Base-by-base conservation (phyloP, 37 sponge, comb jelly and placozoan species). In the Chondrilla cf. caribensis region DNA sequence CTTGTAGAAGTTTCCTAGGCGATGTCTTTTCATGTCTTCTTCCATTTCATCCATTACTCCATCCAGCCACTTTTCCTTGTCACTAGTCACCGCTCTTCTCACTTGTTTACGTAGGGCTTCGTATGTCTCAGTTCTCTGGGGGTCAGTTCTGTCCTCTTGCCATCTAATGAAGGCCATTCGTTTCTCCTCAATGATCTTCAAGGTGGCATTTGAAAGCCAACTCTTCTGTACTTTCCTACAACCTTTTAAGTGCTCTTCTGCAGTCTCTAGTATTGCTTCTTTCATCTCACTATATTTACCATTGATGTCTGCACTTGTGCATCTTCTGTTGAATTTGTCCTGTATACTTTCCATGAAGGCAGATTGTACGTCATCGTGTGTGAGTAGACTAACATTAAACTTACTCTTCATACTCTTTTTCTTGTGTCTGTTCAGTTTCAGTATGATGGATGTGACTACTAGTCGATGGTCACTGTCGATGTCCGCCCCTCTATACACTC, bases 61-160 rank as follows among this genome's bases (percentile, higher is more conserved):
- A 70, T 70, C 38, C 72, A 70, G 38, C 72, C 72, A 70, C 40
- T 70, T 70, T 18, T 70, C 72, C 29, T 70, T 70, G 72, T 70
- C 72, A 5, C 40, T 37, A 32, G 37, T 70, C 72, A 70, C 72
- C 6, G 72, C 72, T 70, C 72, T 70, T 70, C 72, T 31, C 35
- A 70, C 72, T 37, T 37, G 37, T 38, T n/a, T 54, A 19, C 57
- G 11, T 11, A 19, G 11, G 57, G 17, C 11, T 54, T 17, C 17
- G 72, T 70, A 70, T 37, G 37, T 18, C 72, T 70, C 40, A 38
- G 5, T 32, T 37, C 72, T 70, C 72, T 37, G 5, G 8, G 40
- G 5, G 40, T 70, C 39, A 38, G 37, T 37, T 70, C 72, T 32
- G 39, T 70, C 39, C 19, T 70, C 72, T 70, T 70, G 72, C 35